These are phyloP conservation scores for Panagrolaimus sp. DNA, from an alignment of 1,140 invertebrate species.

Conservation along the genomic window DNA sequence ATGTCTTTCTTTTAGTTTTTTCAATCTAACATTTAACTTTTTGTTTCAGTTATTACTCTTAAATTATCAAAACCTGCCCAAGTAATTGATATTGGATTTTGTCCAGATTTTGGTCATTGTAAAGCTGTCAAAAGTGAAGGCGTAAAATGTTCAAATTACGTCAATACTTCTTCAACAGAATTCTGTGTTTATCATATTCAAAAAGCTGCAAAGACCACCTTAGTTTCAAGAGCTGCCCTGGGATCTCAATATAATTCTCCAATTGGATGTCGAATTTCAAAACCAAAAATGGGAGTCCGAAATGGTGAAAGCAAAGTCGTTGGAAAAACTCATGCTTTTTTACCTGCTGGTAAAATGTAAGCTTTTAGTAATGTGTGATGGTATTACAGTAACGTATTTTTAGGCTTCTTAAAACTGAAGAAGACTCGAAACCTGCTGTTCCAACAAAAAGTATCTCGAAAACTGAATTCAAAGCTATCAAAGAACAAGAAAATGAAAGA, in stretches of 20 bases:
- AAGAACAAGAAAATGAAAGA: not conserved
- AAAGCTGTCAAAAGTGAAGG: conserved; percentile 14
- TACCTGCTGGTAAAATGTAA: too few relatives aligned
- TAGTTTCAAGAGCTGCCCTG: not conserved
- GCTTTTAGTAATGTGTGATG: not conserved
- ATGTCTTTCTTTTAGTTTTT: not conserved
- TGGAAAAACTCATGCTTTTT: too few relatives aligned
- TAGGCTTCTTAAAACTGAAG: not conserved
- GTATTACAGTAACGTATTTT: too few relatives aligned
- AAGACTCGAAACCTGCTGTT: not conserved
- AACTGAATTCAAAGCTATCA: not conserved
- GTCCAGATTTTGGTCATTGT: conserved; percentile 29
- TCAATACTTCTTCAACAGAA: not conserved
- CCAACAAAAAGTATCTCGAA: not conserved
- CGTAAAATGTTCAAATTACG: not conserved
- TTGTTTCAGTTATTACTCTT: conserved; percentile 23
- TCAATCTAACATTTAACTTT: not conserved
- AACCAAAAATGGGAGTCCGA: not conserved
- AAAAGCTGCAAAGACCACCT: not conserved
- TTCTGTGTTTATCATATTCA: conserved; percentile 9
- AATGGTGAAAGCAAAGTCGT: not conserved
- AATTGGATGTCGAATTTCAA: not conserved
- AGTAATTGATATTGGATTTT: conserved; percentile 36
- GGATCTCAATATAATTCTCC: not conserved
- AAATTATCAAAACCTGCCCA: conserved; percentile 35